Percentiles rank a stretch among this genome's conserved stretches.
phyloP scores from a whole-genome alignment of 2,113 vertebrate genomes.

The Anguilla japonica region DNA sequence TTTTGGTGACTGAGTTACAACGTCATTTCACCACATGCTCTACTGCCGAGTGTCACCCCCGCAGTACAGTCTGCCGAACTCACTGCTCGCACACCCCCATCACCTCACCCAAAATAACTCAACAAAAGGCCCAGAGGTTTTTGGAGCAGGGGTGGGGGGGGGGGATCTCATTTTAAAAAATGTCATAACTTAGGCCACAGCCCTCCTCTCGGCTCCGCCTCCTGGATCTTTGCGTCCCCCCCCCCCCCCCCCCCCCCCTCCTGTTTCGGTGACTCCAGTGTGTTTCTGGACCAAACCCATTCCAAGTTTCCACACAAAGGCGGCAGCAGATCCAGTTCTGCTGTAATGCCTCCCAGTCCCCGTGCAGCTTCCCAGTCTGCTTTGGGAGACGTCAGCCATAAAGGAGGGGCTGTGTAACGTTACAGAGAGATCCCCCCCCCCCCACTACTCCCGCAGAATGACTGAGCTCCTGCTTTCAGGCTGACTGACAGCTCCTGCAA shows the following conservation, averaged over 20 bases:
- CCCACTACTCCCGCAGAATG: no score
- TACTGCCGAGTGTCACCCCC: neutral
- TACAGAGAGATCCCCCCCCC: no score
- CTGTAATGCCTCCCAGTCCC: constrained; percentile 53
- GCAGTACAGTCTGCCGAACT: no score
- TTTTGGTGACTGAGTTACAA: neutral
- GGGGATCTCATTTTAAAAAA: constrained; percentile 4
- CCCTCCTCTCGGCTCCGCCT: neutral
- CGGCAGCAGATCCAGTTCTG: constrained; percentile 33
- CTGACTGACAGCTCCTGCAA: no score
- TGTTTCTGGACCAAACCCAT: constrained; percentile 5
- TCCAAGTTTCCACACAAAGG: constrained; percentile 66
- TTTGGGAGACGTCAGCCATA: no score
- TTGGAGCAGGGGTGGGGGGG: neutral
- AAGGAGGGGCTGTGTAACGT: no score
- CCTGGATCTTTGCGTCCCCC: no score
- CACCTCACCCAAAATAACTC: neutral
- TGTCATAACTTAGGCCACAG: constrained; percentile 21
- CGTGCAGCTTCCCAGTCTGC: constrained; percentile 40
- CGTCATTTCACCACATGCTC: neutral
- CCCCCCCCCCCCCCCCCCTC: neutral
- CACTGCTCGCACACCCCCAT: no score
- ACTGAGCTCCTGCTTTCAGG: no score
- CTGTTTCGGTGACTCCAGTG: constrained; percentile 19
- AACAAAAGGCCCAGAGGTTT: constrained; percentile 17